Base-by-base conservation (phyloP, 2,797 vertebrate species). In the Pampus argenteus region DNA sequence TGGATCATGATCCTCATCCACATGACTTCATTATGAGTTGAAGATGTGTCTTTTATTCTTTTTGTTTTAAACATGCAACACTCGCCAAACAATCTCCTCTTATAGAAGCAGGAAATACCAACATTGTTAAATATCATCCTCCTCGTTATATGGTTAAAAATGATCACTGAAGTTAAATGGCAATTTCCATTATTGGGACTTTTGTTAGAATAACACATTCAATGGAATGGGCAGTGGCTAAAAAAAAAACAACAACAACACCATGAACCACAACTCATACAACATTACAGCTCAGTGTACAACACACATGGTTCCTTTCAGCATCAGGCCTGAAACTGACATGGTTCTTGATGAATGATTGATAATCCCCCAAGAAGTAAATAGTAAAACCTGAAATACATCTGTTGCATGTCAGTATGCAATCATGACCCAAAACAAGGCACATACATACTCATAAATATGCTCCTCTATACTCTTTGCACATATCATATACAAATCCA, bases 131-230 rank as follows among this genome's bases (percentile, higher is more conserved):
- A 45, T 40, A 26, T 9, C 26, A 64, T 36, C 26, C 5, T 31
- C 13, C 18, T 17, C n/a, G 4, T 26, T 15, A 29, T 45, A 6
- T 38, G 50, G 65, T 48, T 64, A 25, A 23, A 26, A 25, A 45
- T 20, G 5, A 44, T n/a, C 6, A 51, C 17, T 20, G 28, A 31
- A 45, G 50, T 14, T 48, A 20, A 7, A 36, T 36, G 56, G 38
- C 28, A 57, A 67, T 57, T 45, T 48, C 18, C 42, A 40, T 38
- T 20, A 31, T 20, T 36, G 42, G 48, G 20, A 55, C 65, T 48
- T 57, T 57, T 54, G 47, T 28, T 54, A 3, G 40, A 57, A n/a
- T 36, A 36, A 36, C 11, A 1, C 0, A 11, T 36, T 13, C 34
- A 36, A 36, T 36, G 34, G 10, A 36, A 13, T 36, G 34, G 34